Evolutionary conservation across 2,888 invertebrate genomes (phyloP).

Genomic region (Pseudococcus viburni): DNA sequence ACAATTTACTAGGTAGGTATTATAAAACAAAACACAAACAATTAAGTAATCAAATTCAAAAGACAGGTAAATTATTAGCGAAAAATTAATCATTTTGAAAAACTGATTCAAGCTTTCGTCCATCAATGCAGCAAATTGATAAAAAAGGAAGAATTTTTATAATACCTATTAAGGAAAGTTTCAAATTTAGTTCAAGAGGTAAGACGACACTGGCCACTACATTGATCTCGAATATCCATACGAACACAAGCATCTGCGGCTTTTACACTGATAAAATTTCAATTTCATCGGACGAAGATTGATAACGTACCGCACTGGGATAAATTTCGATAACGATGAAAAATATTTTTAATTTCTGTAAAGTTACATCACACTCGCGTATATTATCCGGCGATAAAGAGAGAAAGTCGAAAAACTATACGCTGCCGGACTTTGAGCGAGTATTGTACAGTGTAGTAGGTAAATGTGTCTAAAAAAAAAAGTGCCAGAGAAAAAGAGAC

Average conservation of each 20-base stretch:
- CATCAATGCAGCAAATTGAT: no score
- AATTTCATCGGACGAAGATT: constrained; percentile 37
- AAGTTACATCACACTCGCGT: neutral
- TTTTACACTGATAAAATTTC: constrained; percentile 39
- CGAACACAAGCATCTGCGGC: neutral
- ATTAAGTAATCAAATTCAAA: no score
- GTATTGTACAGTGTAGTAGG: neutral
- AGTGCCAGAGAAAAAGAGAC: neutral
- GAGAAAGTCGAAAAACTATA: neutral
- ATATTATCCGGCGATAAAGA: neutral
- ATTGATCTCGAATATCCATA: no score
- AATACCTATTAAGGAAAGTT: no score
- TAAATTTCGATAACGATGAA: constrained; percentile 46
- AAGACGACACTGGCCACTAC: no score
- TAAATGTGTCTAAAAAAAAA: neutral
- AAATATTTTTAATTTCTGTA: constrained; percentile 37
- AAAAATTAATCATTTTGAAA: no score
- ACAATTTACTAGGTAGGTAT: no score
- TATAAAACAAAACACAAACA: no score
- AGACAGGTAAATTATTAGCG: no score
- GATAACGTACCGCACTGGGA: neutral
- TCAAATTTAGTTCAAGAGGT: no score
- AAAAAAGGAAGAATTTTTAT: no score
- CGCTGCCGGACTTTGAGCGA: neutral
- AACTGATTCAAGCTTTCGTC: no score